Evolutionary conservation across 2,888 invertebrate genomes (phyloP).

Genomic region (Sphecodes monilicornis): DNA sequence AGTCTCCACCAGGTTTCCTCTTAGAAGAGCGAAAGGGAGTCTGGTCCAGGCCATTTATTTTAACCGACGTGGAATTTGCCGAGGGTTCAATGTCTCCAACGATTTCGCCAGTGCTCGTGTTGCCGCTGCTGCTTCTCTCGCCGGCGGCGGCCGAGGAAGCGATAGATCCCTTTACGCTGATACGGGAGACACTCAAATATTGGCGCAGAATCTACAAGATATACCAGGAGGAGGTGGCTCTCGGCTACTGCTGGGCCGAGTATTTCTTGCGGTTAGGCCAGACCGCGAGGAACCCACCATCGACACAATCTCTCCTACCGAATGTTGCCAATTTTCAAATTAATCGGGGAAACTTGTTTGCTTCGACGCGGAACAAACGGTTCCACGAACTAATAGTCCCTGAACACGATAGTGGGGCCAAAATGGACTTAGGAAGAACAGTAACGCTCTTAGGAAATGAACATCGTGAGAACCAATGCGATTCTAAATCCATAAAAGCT

Average conservation of each 20-base stretch:
- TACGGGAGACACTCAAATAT: slow-evolving; percentile 60
- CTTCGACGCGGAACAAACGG: neutral
- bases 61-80: slow-evolving; percentile 39
- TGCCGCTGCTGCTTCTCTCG: slow-evolving; percentile 53
- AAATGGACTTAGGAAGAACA: neutral
- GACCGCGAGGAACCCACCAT: neutral
- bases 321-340: neutral
- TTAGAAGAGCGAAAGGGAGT: neutral
- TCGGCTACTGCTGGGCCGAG: slow-evolving; percentile 69
- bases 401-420: neutral
- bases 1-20: neutral
- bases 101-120: slow-evolving; percentile 47
- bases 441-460: neutral
- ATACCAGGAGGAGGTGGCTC: slow-evolving; percentile 67
- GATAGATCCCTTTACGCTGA: slow-evolving; percentile 42
- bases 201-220: slow-evolving; percentile 65
- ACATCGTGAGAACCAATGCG: neutral
- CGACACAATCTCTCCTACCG: neutral
- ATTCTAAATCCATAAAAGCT: neutral
- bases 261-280: slow-evolving; percentile 54
- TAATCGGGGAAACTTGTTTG: neutral
- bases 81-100: slow-evolving; percentile 62
- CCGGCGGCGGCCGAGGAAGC: slow-evolving; percentile 29
- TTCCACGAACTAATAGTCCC: neutral
- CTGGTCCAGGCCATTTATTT: slow-evolving; percentile 39